Percentiles rank a stretch among this genome's conserved stretches.
phyloP scores from a whole-genome alignment of 2,113 vertebrate genomes.

The Catharus bicknelli region DNA sequence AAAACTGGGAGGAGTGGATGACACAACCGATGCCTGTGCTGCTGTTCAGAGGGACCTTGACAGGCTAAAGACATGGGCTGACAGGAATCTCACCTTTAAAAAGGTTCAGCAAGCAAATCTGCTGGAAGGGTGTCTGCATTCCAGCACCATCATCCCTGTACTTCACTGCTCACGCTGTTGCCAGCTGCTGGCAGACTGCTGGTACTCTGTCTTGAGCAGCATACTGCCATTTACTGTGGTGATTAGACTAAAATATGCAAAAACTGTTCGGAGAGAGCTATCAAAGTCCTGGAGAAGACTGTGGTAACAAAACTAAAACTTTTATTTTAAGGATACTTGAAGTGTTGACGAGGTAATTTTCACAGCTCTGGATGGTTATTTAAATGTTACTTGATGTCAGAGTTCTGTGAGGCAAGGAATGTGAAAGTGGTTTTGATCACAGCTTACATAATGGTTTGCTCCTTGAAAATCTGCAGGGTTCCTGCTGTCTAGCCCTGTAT shows the following conservation, averaged over 20 bases:
- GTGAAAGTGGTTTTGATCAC: background rate
- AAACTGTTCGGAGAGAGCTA: background rate
- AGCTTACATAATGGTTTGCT: background rate
- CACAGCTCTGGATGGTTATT: background rate
- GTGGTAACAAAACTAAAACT: background rate
- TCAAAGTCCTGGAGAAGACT: background rate
- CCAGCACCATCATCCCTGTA: fast-evolving
- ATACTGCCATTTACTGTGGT: background rate
- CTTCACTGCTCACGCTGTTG: background rate
- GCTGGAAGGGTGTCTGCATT: background rate
- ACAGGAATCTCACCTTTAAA: background rate
- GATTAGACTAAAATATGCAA: background rate
- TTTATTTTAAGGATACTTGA: background rate
- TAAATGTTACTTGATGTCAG: background rate
- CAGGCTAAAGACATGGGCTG: background rate
- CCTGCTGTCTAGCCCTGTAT: background rate
- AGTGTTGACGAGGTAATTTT: background rate
- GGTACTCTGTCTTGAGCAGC: background rate
- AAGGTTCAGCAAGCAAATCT: background rate
- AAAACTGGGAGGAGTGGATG: background rate
- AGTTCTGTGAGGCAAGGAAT: background rate
- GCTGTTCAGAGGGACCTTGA: background rate
- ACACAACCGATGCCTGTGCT: background rate
- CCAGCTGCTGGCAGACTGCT: background rate
- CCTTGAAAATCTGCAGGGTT: background rate